A percentile compares a stretch with the other conserved stretches of the same genome.
Conservation (phyloP, 2,888 invertebrate species). For the Dendrolimus pini region DNA sequence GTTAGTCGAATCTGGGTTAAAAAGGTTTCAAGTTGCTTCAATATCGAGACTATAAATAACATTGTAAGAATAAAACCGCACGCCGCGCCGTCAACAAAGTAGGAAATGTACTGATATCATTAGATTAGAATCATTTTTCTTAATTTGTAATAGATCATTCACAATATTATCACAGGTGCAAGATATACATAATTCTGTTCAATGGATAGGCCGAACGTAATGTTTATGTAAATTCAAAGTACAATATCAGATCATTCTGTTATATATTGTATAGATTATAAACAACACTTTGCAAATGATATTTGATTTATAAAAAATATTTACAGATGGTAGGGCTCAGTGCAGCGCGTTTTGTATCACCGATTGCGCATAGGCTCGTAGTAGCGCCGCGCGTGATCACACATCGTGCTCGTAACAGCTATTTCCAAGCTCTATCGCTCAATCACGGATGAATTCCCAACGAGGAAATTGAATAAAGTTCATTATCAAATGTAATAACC, state of each 20-base stretch:
- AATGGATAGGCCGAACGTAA: background rate
- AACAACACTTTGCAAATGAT: background rate
- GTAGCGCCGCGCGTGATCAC: background rate
- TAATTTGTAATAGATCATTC: no score
- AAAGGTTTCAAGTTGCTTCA: no score
- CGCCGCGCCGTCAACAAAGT: no score
- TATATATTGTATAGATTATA: no score
- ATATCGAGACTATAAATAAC: no score
- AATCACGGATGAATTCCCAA: background rate
- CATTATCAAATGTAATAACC: slow-evolving; percentile 16
- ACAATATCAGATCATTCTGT: background rate
- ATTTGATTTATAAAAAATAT: background rate
- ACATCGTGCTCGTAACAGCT: background rate
- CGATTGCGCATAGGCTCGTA: background rate
- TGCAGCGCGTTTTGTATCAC: background rate
- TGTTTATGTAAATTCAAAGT: background rate
- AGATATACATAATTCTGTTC: background rate
- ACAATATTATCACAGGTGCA: background rate
- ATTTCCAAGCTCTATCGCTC: background rate
- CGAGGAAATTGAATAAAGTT: slow-evolving; percentile 10
- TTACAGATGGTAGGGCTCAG: background rate
- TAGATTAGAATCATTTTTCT: no score
- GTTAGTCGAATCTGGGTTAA: no score
- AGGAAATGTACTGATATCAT: no score
- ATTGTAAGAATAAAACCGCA: no score